Percentiles rank a stretch among this genome's conserved stretches.
Evolutionary conservation across 2,113 vertebrate genomes (phyloP).

Genomic region (Hiodon alosoides): DNA sequence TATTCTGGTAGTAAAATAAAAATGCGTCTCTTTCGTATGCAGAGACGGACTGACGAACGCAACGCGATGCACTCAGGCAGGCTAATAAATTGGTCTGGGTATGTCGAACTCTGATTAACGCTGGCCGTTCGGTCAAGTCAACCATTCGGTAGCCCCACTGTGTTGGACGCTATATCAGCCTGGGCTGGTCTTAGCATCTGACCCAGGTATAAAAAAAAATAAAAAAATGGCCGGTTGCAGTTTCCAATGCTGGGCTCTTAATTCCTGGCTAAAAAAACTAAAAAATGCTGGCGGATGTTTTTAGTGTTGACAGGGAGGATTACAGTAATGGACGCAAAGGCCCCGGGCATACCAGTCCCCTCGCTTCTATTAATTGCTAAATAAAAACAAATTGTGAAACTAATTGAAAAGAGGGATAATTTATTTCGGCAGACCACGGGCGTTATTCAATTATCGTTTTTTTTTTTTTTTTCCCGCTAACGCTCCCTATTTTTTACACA

Average conservation of each 20-base stretch:
- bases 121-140: neutral
- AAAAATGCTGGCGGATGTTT: constrained; percentile 37
- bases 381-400: constrained; percentile 75
- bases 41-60: neutral
- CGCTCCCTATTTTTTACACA: neutral
- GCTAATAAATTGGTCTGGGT: neutral
- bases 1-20: neutral
- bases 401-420: constrained; percentile 71
- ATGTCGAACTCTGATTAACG: neutral
- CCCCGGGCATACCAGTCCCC: constrained; percentile 54
- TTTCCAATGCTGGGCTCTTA: neutral
- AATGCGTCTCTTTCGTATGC: neutral
- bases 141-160: neutral
- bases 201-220: too few species aligned
- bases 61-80: neutral
- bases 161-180: too few species aligned
- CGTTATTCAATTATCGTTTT: constrained; percentile 65
- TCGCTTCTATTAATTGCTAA: constrained; percentile 72
- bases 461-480: constrained; percentile 14
- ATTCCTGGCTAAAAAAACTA: neutral
- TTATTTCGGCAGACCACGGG: constrained; percentile 65
- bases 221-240: too few species aligned
- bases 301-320: constrained; percentile 44
- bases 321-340: constrained; percentile 42
- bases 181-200: too few species aligned